A percentile compares a stretch with the other conserved stretches of the same genome.
Evolutionary conservation across 2,797 vertebrate species (phyloP).

Genomic region (Gobionotothen gibberifrons): DNA sequence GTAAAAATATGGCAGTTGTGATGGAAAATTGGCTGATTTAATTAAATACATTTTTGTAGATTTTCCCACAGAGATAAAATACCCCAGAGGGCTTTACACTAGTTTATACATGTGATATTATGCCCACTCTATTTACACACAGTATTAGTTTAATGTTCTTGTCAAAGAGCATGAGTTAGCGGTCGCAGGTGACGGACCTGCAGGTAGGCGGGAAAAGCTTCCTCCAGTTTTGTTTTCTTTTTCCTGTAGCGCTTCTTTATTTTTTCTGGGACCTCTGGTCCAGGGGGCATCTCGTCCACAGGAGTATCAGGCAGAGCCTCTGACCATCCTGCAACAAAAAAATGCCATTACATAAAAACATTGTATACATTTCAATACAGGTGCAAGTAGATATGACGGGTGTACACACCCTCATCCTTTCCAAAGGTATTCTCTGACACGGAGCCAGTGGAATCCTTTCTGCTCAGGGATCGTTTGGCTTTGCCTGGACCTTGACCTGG

Average conservation of each 20-base stretch:
- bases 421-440: conserved; percentile 89
- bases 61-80: not conserved
- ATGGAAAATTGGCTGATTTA: not conserved
- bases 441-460: conserved; percentile 96
- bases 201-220: conserved; percentile 95
- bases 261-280: conserved; percentile 92
- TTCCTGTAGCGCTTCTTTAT: conserved; percentile 97
- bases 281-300: conserved; percentile 87
- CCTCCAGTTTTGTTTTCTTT: conserved; percentile 98
- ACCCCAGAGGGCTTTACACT: not conserved
- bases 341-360: not conserved
- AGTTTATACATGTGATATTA: not conserved
- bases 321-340: conserved; percentile 86
- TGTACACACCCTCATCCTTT: conserved; percentile 92
- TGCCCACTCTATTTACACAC: not conserved
- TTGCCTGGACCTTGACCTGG: conserved; percentile 94
- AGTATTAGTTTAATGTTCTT: not conserved
- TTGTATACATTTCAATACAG: not conserved
- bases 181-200: conserved; percentile 84
- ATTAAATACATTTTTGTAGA: not conserved
- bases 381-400: not conserved
- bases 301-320: conserved; percentile 89
- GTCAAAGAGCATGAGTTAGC: not conserved
- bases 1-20: not conserved
- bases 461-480: conserved; percentile 90